Conservation (phyloP, 2,797 vertebrate species). For the Balearica regulorum region DNA sequence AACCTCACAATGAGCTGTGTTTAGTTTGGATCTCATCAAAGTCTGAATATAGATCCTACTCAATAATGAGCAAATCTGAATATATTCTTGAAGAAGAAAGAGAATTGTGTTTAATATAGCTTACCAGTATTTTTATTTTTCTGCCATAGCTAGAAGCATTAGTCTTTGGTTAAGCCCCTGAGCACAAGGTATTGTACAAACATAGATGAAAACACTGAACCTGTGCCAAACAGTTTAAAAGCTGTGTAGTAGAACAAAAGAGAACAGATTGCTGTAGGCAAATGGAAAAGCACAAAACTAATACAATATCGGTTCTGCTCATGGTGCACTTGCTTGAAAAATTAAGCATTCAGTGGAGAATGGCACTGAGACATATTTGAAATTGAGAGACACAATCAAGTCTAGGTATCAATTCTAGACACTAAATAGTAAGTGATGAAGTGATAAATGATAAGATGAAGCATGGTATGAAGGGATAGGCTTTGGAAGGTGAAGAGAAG, state of each 20-base stretch:
- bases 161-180: not conserved
- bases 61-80: not conserved
- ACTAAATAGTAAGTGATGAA: not conserved
- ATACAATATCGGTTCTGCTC: not conserved
- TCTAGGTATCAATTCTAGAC: not conserved
- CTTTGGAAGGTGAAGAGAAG: not conserved
- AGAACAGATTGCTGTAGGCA: not conserved
- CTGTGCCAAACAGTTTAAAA: not conserved
- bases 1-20: not conserved
- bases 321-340: not conserved
- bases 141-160: not conserved
- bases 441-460: not conserved
- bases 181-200: not conserved
- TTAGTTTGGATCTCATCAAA: not conserved
- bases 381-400: not conserved
- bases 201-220: not conserved
- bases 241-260: not conserved
- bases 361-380: not conserved
- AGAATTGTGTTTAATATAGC: not conserved
- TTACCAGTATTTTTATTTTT: not conserved
- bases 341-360: not conserved
- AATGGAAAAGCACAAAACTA: not conserved
- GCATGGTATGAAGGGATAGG: not conserved
- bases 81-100: not conserved
- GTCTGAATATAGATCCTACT: not conserved